These are phyloP conservation scores for Istiophorus platypterus DNA, from an alignment of 2,113 vertebrate genomes.

Conservation along the genomic window DNA sequence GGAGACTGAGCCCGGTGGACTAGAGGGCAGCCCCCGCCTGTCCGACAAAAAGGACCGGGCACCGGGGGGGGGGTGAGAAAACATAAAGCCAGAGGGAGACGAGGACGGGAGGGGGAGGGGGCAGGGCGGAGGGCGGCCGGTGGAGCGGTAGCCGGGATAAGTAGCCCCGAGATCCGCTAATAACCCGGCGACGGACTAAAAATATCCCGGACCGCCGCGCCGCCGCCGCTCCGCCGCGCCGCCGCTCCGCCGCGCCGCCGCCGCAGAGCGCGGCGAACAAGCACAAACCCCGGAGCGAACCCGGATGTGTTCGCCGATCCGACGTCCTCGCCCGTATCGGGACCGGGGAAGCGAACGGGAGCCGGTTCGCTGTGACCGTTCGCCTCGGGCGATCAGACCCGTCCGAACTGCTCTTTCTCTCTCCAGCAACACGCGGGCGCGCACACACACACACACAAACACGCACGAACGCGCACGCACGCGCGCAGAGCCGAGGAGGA, in stretches of 20 bases:
- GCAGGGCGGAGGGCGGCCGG: not conserved
- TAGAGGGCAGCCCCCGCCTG: slow-evolving; percentile 13
- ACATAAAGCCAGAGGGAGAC: not conserved
- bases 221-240: not conserved
- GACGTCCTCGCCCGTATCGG: too few species aligned
- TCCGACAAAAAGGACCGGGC: not conserved
- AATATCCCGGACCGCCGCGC: slow-evolving; percentile 42
- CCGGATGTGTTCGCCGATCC: slow-evolving; percentile 5
- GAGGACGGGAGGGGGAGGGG: not conserved
- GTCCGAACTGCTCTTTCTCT: slow-evolving; percentile 1
- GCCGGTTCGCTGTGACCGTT: too few species aligned
- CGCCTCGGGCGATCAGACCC: too few species aligned
- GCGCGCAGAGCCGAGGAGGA: not conserved
- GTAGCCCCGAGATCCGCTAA: slow-evolving; percentile 55
- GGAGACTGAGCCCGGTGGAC: slow-evolving; percentile 28
- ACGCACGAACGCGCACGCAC: not conserved
- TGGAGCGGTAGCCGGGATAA: slow-evolving; percentile 32
- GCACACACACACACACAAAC: not conserved
- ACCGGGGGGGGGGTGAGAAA: not conserved
- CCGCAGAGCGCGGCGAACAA: not conserved
- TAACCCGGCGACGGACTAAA: slow-evolving; percentile 59
- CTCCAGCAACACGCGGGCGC: not conserved
- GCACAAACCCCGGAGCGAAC: slow-evolving; percentile 12
- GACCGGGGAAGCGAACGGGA: too few species aligned
- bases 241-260: not conserved